These are phyloP conservation scores for Phrynocephalus guinanensis DNA, from an alignment of 2,797 vertebrate species.

Conservation along the genomic window DNA sequence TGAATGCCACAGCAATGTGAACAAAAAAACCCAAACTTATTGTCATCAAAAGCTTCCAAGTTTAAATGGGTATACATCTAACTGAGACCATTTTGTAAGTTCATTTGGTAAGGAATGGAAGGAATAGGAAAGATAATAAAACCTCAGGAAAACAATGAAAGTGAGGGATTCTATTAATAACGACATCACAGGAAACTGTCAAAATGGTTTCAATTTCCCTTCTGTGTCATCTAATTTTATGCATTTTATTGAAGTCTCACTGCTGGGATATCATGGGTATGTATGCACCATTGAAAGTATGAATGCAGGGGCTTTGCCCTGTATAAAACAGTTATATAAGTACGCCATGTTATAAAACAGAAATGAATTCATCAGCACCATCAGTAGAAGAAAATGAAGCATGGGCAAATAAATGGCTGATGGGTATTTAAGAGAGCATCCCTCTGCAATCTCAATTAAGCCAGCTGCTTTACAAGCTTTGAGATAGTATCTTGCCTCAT, in stretches of 20 bases:
- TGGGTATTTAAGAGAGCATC: neutral
- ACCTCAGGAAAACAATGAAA: slow-evolving; percentile 3
- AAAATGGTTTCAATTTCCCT: slow-evolving; percentile 5
- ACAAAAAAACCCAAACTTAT: neutral
- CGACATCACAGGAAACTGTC: neutral
- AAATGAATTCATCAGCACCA: slow-evolving; percentile 53
- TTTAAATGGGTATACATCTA: neutral
- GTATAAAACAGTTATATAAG: no score
- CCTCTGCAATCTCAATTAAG: slow-evolving; percentile 28
- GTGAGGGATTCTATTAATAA: neutral
- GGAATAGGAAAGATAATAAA: slow-evolving; percentile 29
- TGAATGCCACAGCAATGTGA: neutral
- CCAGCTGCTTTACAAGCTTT: slow-evolving; percentile 35
- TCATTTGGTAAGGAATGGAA: neutral
- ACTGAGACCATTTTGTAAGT: neutral
- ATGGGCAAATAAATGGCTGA: fast-evolving
- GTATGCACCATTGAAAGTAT: neutral
- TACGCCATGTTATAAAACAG: slow-evolving; percentile 30
- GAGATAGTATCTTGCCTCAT: slow-evolving; percentile 45
- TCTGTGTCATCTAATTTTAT: slow-evolving; percentile 35
- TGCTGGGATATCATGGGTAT: slow-evolving; percentile 23
- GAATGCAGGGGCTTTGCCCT: slow-evolving; percentile 45
- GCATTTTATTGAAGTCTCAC: slow-evolving; percentile 21
- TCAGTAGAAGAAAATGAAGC: neutral
- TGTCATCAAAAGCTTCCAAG: neutral